phyloP scores from a whole-genome alignment of 92 coral and sea anemone species.

The Virgularia gustaviana region DNA sequence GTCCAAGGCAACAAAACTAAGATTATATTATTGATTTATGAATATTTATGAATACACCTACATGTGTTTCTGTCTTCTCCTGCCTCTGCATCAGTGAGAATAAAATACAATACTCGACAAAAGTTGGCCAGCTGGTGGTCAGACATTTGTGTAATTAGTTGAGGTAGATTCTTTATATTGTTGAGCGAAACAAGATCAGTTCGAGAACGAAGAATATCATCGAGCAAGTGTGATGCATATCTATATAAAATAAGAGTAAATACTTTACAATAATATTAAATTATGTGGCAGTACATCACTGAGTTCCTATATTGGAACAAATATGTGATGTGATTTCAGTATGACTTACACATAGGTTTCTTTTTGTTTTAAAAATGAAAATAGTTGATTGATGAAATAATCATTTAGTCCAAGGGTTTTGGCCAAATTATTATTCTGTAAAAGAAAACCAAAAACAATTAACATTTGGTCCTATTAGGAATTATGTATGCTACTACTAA shows the following conservation, averaged over 20 bases:
- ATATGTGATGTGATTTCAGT: background rate
- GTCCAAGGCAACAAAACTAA: background rate
- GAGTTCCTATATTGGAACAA: too few relatives aligned
- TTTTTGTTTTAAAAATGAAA: constrained; percentile 63
- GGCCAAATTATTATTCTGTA: constrained; percentile 77
- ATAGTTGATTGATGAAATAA: constrained; percentile 65
- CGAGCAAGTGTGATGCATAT: constrained; percentile 26
- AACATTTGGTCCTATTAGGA: too few relatives aligned
- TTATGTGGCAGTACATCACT: background rate
- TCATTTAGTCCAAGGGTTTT: constrained; percentile 64
- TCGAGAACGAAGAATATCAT: constrained; percentile 24
- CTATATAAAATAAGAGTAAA: background rate
- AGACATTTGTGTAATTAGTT: constrained; percentile 59
- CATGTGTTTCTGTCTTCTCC: constrained; percentile 92
- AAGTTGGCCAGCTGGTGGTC: constrained; percentile 74
- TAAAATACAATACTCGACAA: constrained; percentile 83
- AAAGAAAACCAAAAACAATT: too few relatives aligned
- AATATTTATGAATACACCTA: constrained; percentile 36
- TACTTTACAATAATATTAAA: background rate
- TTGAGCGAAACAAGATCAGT: constrained; percentile 11
- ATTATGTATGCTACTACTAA: too few relatives aligned
- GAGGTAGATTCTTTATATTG: constrained; percentile 58
- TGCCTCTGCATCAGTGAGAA: constrained; percentile 73
- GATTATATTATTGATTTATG: background rate
- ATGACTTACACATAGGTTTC: constrained; percentile 69